These are phyloP conservation scores for Amphiura filiformis DNA, from an alignment of 35 echinoderm and acorn worm genomes.

Conservation along the genomic window DNA sequence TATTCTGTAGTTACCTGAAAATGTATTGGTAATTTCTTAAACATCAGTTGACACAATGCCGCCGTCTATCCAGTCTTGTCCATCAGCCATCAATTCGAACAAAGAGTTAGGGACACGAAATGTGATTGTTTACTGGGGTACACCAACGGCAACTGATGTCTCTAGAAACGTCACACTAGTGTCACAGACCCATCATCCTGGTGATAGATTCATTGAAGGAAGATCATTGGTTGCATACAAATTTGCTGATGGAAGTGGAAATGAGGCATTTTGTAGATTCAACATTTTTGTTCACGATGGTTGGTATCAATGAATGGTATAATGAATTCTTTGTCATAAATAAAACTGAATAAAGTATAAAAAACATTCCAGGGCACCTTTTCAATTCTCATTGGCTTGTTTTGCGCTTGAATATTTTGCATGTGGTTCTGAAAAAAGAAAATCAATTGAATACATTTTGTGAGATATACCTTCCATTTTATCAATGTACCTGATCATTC, in stretches of 20 bases:
- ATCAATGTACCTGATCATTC: too few species aligned
- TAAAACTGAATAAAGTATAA: too few species aligned
- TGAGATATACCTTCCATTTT: too few species aligned
- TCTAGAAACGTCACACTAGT: conserved; percentile 34
- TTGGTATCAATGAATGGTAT: too few species aligned
- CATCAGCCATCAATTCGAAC: neutral
- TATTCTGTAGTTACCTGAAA: too few species aligned
- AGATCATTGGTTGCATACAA: conserved; percentile 53
- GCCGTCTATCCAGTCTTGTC: conserved; percentile 21
- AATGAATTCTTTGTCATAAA: too few species aligned
- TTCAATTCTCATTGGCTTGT: too few species aligned
- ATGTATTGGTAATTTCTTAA: neutral
- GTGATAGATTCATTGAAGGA: conserved; percentile 50
- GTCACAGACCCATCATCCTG: conserved; percentile 18
- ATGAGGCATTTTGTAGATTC: conserved; percentile 55
- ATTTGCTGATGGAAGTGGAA: conserved; percentile 57
- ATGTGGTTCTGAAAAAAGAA: too few species aligned
- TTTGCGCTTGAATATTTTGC: too few species aligned
- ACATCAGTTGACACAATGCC: neutral
- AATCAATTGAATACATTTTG: too few species aligned
- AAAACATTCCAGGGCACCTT: too few species aligned
- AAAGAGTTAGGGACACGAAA: neutral
- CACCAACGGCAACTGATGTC: conserved; percentile 66
- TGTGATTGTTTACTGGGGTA: neutral
- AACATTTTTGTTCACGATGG: conserved; percentile 40